Conservation (phyloP, 2,797 vertebrate species). For the Dermochelys coriacea region DNA sequence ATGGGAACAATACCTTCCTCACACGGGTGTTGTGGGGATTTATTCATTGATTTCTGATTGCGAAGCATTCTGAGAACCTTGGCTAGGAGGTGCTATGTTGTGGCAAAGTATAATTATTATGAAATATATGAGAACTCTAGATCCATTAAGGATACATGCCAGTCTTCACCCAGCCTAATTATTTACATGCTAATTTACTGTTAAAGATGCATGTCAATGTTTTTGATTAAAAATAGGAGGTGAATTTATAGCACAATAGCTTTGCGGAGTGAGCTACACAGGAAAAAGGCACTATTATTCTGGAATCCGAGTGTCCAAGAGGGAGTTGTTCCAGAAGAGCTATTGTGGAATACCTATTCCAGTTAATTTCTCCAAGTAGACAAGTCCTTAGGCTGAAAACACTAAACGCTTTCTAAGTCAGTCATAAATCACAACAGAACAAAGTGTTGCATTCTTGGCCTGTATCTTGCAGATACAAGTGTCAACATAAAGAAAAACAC, state of each 20-base stretch:
- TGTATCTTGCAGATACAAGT: constrained; percentile 46
- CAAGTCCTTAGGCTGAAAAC: constrained; percentile 46
- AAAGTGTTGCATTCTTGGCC: constrained; percentile 44
- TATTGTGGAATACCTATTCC: not conserved
- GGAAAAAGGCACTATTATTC: not conserved
- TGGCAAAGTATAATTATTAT: not conserved
- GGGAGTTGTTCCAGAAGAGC: constrained; percentile 21
- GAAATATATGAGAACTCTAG: not conserved
- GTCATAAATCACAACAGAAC: constrained; percentile 56
- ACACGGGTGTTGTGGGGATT: not conserved
- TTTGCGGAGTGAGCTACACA: constrained; percentile 17
- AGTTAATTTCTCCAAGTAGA: constrained; percentile 32
- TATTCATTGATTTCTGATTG: not conserved
- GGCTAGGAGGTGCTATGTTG: not conserved
- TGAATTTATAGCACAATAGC: constrained; percentile 1
- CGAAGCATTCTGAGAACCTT: not conserved
- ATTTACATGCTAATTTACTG: not conserved
- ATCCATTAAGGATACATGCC: not conserved
- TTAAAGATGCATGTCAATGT: not conserved
- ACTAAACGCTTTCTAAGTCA: constrained; percentile 43
- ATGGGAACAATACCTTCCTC: not conserved
- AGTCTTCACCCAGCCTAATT: not conserved
- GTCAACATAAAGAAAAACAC: constrained; percentile 43
- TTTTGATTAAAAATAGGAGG: not conserved
- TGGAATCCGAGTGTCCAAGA: constrained; percentile 28